A percentile compares a stretch with the other conserved stretches of the same genome.
These are phyloP conservation scores for Aleiodes leptofemur DNA, from an alignment of 2,888 invertebrate genomes.

Conservation along the genomic window DNA sequence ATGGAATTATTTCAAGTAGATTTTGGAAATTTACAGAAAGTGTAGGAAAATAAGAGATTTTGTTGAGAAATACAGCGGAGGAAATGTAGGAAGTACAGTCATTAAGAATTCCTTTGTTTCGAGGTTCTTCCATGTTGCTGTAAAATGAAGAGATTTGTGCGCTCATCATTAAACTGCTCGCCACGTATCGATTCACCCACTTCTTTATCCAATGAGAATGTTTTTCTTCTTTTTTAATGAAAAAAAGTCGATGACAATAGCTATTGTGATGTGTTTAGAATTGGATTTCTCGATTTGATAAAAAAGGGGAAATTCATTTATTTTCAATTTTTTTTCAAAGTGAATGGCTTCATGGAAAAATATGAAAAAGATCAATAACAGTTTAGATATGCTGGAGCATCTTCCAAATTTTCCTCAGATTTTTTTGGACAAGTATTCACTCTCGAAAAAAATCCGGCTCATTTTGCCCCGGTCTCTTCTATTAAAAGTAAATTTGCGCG, in stretches of 20 bases:
- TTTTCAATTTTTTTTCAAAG: too few relatives aligned
- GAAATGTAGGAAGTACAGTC: neutral
- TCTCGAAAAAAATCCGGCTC: too few relatives aligned
- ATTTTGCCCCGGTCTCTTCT: too few relatives aligned
- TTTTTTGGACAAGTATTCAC: too few relatives aligned
- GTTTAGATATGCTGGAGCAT: too few relatives aligned
- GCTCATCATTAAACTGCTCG: constrained; percentile 25
- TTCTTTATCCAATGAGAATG: neutral
- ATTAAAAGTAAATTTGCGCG: too few relatives aligned
- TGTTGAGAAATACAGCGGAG: neutral
- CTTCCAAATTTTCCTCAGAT: too few relatives aligned
- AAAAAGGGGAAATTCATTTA: neutral
- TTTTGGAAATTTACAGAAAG: too few relatives aligned
- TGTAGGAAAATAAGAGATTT: neutral
- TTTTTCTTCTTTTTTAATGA: neutral
- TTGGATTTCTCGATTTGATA: neutral
- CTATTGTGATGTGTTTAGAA: neutral
- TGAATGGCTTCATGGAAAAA: too few relatives aligned
- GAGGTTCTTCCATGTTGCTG: neutral
- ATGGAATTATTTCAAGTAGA: too few relatives aligned
- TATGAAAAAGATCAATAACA: too few relatives aligned
- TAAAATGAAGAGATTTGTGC: neutral
- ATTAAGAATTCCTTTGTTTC: constrained; percentile 18
- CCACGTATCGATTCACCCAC: constrained; percentile 9
- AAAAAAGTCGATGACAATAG: constrained; percentile 5